phyloP scores from a whole-genome alignment of 2,113 vertebrate genomes.

The Ptilorrhoa leucosticta region DNA sequence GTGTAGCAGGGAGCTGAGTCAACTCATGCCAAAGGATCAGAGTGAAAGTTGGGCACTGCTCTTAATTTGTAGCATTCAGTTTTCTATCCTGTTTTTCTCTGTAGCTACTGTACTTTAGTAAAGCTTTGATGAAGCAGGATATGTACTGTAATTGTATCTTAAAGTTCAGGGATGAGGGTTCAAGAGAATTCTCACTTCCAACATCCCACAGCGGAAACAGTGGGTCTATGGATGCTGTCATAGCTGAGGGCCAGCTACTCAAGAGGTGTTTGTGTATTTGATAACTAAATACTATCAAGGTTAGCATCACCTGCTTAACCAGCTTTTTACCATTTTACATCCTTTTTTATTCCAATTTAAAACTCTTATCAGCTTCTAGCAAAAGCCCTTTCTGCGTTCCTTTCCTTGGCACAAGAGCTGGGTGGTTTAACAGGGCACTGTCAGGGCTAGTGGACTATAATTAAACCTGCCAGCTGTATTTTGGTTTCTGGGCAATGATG shows the following conservation, averaged over 20 bases:
- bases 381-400: background rate
- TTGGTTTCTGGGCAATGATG: background rate
- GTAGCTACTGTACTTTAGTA: background rate
- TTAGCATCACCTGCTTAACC: background rate
- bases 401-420: background rate
- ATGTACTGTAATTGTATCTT: background rate
- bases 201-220: background rate
- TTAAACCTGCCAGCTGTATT: conserved; percentile 5
- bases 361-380: background rate
- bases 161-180: background rate
- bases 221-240: background rate
- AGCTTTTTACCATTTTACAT: background rate
- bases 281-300: background rate
- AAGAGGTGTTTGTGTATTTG: background rate
- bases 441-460: background rate
- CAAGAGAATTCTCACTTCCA: background rate
- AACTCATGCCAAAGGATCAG: background rate
- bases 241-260: background rate
- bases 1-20: background rate
- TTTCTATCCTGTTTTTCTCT: background rate
- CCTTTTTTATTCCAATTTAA: background rate
- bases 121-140: background rate
- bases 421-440: background rate
- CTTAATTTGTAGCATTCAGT: background rate
- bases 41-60: background rate